These are phyloP conservation scores for Chrysaora quinquecirrha DNA, from an alignment of 30 jellyfish, hydroid and myxozoan genomes.

Conservation along the genomic window DNA sequence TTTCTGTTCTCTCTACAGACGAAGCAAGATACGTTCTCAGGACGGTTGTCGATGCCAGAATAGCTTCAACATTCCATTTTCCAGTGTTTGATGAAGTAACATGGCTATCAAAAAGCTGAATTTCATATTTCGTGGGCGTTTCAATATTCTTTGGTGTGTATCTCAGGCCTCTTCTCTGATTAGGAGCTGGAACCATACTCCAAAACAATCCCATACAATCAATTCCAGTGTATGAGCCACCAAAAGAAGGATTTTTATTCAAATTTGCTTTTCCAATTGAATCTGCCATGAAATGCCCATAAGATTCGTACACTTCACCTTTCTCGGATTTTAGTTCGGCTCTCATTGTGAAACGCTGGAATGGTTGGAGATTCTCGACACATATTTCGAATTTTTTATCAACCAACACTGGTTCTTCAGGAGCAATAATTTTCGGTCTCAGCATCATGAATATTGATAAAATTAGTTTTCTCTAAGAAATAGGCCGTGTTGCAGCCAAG, in stretches of 20 bases:
- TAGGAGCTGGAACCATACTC: conserved; percentile 69
- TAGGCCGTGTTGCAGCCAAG: too few relatives aligned
- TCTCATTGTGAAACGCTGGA: conserved; percentile 50
- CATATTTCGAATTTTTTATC: conserved; percentile 20
- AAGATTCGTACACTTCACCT: conserved; percentile 33
- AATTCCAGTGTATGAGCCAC: conserved; percentile 51
- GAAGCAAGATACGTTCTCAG: conserved; percentile 57
- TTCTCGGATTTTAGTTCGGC: conserved; percentile 18
- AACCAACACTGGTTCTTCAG: conserved; percentile 41
- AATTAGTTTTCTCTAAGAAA: too few relatives aligned
- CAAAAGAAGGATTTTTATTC: conserved; percentile 44
- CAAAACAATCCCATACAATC: conserved; percentile 73
- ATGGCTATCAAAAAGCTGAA: conserved; percentile 41
- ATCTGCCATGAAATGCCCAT: conserved; percentile 57
- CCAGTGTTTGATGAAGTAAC: conserved; percentile 16
- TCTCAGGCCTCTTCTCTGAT: conserved; percentile 48
- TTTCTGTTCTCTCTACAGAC: conserved; percentile 39
- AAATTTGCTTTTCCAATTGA: conserved; percentile 20
- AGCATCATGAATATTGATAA: too few relatives aligned
- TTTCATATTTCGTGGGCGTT: conserved; percentile 32
- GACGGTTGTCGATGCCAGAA: conserved; percentile 28
- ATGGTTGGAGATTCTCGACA: conserved; percentile 19
- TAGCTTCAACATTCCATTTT: not conserved
- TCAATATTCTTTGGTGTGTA: conserved; percentile 9
- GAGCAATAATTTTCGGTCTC: conserved; percentile 28